Conservation (phyloP, 2,113 vertebrate species). For the Pavo muticus region DNA sequence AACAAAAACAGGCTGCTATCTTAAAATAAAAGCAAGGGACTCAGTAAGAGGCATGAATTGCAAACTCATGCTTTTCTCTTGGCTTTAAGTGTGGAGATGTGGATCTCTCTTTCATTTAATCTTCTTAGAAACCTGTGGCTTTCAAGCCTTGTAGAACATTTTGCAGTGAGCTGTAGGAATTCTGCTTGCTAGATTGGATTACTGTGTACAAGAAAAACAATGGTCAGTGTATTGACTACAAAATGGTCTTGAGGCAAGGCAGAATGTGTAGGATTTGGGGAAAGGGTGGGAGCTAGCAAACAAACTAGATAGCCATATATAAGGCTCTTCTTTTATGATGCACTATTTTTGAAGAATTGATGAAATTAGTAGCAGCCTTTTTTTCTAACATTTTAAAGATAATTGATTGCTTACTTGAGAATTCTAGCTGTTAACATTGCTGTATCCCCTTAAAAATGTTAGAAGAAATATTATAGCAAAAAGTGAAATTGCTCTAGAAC, state of each 20-base stretch:
- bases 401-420: neutral
- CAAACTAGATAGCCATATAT: neutral
- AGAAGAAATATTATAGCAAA: neutral
- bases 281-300: neutral
- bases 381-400: neutral
- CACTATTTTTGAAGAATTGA: neutral
- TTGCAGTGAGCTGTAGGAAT: slow-evolving; percentile 23
- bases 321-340: neutral
- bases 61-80: slow-evolving; percentile 25
- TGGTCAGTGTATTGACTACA: neutral
- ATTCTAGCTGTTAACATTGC: neutral
- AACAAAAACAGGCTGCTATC: slow-evolving; percentile 8
- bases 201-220: slow-evolving; percentile 11
- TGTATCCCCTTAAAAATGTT: neutral
- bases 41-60: slow-evolving; percentile 1
- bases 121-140: slow-evolving; percentile 49
- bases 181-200: slow-evolving; percentile 51
- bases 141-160: neutral
- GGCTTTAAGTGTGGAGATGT: slow-evolving; percentile 2
- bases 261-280: neutral
- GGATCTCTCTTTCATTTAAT: slow-evolving; percentile 60
- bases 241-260: neutral
- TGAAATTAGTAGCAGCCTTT: neutral
- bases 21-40: slow-evolving; percentile 3
- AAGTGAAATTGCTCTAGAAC: neutral